Base-by-base conservation (phyloP, 2,888 invertebrate genomes). In the Dolomedes plantarius region DNA sequence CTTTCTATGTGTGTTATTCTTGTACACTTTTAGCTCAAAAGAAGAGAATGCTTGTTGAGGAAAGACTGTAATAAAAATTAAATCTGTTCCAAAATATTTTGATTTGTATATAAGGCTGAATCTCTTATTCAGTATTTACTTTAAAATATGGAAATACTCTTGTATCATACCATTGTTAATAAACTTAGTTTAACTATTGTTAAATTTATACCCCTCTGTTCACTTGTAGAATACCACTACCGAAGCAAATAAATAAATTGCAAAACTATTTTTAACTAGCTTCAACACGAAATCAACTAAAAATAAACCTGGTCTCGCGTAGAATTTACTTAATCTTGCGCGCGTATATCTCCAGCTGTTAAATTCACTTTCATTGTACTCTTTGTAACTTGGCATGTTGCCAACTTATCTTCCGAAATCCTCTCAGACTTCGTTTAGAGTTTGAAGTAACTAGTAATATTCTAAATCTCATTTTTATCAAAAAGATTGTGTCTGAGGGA, bases 301-400 rank as follows among this genome's bases (percentile, higher is more conserved):
- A 16, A 56, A 56, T 56, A 56, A 56, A 56, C 19, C 16, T 56
- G 16, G 56, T 56, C 56, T 56, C 23, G 56, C 23, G 23, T 56
- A 56, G 23, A 56, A 56, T 56, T 56, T 56, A 56, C 56, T 56
- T 56, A 46, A 46, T 46, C 41, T 46, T 13, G 41, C 41, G 6
- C 41, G 6, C 11, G n/a, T n/a, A n/a, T 46, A 46, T 46, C 46
- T 46, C 41, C 41, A 23, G 56, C 56, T 23, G 19, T 3, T 23
- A 23, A 56, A 56, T 23, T 56, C 56, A 23, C 56, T 56, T 23
- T 56, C 56, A 56, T 56, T 56, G 56, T 56, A 56, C 23, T 56
- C 23, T 9, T 56, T 56, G 23, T 1, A 23, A 23, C 23, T 56
- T 56, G 56, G 56, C 56, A 5, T 23, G 2, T 5, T 56, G 56